Conservation (phyloP, 2,888 invertebrate species). For the Stratiomys singularior region DNA sequence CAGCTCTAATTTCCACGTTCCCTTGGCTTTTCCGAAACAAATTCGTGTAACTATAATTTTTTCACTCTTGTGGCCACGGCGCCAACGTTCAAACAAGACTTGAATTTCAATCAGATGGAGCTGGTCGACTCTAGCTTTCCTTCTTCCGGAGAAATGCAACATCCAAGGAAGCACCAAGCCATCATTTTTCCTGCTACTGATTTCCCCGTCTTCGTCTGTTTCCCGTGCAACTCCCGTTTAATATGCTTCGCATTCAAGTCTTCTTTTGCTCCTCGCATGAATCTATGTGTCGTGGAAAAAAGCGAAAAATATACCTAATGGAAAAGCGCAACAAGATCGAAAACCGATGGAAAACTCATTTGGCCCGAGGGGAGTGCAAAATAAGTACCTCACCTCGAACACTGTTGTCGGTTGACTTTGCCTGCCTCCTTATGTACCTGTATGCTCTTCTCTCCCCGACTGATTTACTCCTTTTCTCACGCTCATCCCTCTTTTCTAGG, state of each 20-base stretch:
- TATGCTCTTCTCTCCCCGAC: not conserved
- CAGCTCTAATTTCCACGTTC: too few species aligned
- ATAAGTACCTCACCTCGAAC: constrained; percentile 49
- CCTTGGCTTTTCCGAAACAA: constrained; percentile 21
- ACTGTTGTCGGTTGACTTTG: constrained; percentile 51
- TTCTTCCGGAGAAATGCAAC: not conserved
- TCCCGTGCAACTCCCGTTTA: not conserved
- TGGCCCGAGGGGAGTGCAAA: constrained; percentile 40
- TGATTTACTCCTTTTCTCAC: constrained; percentile 20
- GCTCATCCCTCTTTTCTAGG: constrained; percentile 6
- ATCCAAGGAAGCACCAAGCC: constrained; percentile 6
- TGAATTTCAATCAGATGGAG: constrained; percentile 49
- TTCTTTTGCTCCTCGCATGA: not conserved
- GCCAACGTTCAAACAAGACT: constrained; percentile 48
- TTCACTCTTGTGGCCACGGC: constrained; percentile 33
- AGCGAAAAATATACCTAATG: constrained; percentile 40
- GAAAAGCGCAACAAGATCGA: constrained; percentile 49
- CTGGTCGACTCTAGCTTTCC: not conserved
- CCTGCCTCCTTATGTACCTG: constrained; percentile 36
- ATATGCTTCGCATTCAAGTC: not conserved
- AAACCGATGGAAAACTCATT: constrained; percentile 40
- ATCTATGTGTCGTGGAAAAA: not conserved
- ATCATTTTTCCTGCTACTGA: constrained; percentile 28
- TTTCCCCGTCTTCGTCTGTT: not conserved
- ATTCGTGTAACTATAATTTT: not conserved